phyloP scores from a whole-genome alignment of 2,888 invertebrate genomes.

The Thalpophila matura region DNA sequence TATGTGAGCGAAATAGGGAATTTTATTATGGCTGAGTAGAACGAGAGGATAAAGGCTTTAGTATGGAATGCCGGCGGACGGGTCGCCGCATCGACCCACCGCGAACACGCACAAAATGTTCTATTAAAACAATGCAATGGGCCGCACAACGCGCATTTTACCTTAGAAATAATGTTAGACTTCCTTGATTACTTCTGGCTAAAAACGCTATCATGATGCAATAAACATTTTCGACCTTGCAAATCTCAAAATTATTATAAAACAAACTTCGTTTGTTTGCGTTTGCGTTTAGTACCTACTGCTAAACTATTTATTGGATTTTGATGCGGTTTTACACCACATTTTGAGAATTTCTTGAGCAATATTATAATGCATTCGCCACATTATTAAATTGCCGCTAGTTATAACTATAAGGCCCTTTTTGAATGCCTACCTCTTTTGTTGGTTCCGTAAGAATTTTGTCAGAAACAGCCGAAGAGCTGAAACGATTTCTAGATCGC shows the following conservation, averaged over 20 bases:
- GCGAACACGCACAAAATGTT: conserved; percentile 28
- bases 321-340: too few relatives aligned
- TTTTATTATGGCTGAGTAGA: conserved; percentile 50
- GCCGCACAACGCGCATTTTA: conserved; percentile 7
- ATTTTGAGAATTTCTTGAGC: too few relatives aligned
- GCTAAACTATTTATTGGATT: too few relatives aligned
- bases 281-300: too few relatives aligned
- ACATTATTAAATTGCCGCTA: too few relatives aligned
- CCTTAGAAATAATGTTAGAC: neutral
- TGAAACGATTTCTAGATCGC: neutral
- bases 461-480: neutral
- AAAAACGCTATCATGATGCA: neutral
- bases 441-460: neutral
- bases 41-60: conserved; percentile 36
- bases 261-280: too few relatives aligned
- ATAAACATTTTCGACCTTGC: neutral
- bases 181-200: conserved; percentile 15
- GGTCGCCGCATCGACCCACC: conserved; percentile 35
- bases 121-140: conserved; percentile 33
- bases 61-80: conserved; percentile 54
- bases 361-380: too few relatives aligned
- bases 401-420: too few relatives aligned
- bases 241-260: too few relatives aligned
- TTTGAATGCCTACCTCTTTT: too few relatives aligned
- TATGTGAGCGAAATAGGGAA: conserved; percentile 42